Base-by-base conservation (phyloP, 2,888 invertebrate genomes). In the Heliconius cydno region DNA sequence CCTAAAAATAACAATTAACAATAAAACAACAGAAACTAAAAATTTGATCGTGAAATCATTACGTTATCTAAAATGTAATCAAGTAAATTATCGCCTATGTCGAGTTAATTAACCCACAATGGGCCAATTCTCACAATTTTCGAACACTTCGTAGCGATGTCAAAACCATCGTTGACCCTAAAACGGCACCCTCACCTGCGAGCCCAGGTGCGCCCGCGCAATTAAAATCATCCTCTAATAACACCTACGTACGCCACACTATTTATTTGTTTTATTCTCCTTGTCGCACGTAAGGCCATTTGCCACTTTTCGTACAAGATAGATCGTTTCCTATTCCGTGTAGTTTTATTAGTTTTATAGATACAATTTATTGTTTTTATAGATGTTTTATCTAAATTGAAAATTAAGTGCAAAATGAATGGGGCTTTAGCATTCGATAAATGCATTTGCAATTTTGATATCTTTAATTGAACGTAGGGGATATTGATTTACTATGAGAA, bases 131-230 rank as follows among this genome's bases (percentile, higher is more conserved):
- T 89, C 91, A 92, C 90, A 88, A 87, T 87, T 85, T 84, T 85
- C 80, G 81, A 68, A 84, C 82, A 84, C 86, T 87, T 87, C 87
- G 86, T 85, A 83, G 85, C 87, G 86, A 87, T 90, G 90, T 91
- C 91, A 91, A 90, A 91, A 88, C 88, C 89, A 87, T 86, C 87
- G 88, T 89, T 92, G 93, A 93, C 94, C 93, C 93, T 91, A 85
- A 93, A 94, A 92, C 88, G 88, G 88, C 85, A 87, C 84, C 88
- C 89, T 91, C 94, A 94, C 94, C 94, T 94, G 94, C 93, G 87
- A 84, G 86, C 91, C 94, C 94, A 94, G 94, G 94, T 94, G 94
- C 92, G 91, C 83, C 66, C 80, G 85, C 88, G 91, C 93, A 93
- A 92, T 93, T 92, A 92, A 93, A 92, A 91, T 87, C 90, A 90